Percentiles rank a stretch among this genome's conserved stretches.
Conservation (phyloP, 2,888 invertebrate species). For the Heliothis peltigera region DNA sequence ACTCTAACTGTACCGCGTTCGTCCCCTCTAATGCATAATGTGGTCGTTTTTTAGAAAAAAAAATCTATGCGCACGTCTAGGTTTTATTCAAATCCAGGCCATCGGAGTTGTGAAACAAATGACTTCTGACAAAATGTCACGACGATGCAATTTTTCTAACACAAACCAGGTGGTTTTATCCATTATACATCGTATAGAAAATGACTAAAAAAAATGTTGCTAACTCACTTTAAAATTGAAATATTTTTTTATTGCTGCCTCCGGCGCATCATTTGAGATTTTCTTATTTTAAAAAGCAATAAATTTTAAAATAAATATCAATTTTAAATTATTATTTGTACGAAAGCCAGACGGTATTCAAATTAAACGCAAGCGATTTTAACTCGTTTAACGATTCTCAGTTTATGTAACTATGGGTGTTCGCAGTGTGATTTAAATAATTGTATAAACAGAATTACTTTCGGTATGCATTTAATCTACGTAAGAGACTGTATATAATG, state of each 20-base stretch:
- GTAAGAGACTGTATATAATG: background rate
- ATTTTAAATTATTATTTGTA: conserved; percentile 37
- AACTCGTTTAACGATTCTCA: background rate
- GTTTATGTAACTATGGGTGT: background rate
- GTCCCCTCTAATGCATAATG: conserved; percentile 54
- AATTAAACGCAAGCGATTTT: conserved; percentile 24
- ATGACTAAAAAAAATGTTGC: conserved; percentile 69
- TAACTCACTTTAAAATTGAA: conserved; percentile 66
- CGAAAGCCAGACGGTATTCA: conserved; percentile 30
- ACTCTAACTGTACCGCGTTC: conserved; percentile 59
- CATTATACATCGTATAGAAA: conserved; percentile 82
- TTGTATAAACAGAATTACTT: background rate
- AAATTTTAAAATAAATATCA: conserved; percentile 38
- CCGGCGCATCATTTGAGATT: conserved; percentile 42
- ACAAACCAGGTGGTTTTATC: conserved; percentile 85
- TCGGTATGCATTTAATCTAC: background rate
- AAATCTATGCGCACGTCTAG: conserved; percentile 70
- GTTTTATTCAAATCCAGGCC: conserved; percentile 82
- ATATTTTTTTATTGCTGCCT: conserved; percentile 59
- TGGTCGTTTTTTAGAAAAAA: conserved; percentile 63
- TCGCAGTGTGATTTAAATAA: background rate
- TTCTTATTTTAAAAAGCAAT: conserved; percentile 57
- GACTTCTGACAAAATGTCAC: conserved; percentile 83
- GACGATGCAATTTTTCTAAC: conserved; percentile 83
- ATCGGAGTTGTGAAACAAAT: conserved; percentile 78